Evolutionary conservation across 2,888 invertebrate species (phyloP).

Genomic region (Drosophila paramelanica): DNA sequence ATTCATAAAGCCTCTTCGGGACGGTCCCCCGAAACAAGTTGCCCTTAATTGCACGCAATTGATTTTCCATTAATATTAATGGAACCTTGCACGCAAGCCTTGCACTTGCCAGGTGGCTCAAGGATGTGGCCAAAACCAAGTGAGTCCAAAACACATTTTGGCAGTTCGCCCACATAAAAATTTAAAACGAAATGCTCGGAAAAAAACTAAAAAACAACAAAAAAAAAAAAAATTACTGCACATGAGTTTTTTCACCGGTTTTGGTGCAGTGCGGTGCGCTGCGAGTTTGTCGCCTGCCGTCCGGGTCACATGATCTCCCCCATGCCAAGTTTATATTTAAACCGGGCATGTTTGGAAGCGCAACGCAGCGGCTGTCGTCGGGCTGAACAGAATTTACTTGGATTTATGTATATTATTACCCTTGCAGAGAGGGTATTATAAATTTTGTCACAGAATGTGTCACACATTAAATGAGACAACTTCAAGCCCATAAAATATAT

Average conservation of each 20-base stretch:
- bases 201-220: not conserved
- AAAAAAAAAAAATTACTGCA: slow-evolving; percentile 1
- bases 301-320: slow-evolving; percentile 72
- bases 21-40: not conserved
- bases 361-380: slow-evolving; percentile 36
- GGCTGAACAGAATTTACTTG: slow-evolving; percentile 47
- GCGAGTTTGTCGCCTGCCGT: slow-evolving; percentile 23
- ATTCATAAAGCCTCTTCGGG: not conserved
- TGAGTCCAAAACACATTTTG: slow-evolving; percentile 32
- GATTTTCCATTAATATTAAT: slow-evolving; percentile 77
- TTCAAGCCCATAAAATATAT: not conserved
- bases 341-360: slow-evolving; percentile 62
- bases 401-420: slow-evolving; percentile 35
- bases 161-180: slow-evolving; percentile 18
- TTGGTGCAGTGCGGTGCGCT: slow-evolving; percentile 5
- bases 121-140: slow-evolving; percentile 34
- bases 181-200: slow-evolving; percentile 1
- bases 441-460: not conserved
- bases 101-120: slow-evolving; percentile 62
- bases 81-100: slow-evolving; percentile 51
- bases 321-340: slow-evolving; percentile 78
- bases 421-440: not conserved
- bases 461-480: not conserved
- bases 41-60: slow-evolving; percentile 58
- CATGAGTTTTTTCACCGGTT: slow-evolving; percentile 3